Conservation (phyloP, 1,140 invertebrate genomes). For the Latrodectus geometricus region DNA sequence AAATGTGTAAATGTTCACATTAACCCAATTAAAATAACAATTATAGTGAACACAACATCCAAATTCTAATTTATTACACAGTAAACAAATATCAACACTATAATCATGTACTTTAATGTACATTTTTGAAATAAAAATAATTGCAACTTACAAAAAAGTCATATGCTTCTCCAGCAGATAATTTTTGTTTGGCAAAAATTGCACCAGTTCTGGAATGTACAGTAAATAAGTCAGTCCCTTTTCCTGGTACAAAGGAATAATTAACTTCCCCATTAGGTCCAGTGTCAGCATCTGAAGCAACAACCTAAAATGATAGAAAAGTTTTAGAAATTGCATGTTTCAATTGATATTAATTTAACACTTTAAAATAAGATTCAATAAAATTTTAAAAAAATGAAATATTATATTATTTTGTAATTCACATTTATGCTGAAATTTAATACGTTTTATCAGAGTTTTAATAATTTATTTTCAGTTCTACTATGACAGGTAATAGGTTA, state of each 20-base stretch:
- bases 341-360: background rate
- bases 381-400: no score
- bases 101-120: background rate
- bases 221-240: conserved; percentile 53
- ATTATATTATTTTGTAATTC: no score
- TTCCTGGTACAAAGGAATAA: conserved; percentile 63
- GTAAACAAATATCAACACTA: background rate
- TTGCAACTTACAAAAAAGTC: conserved; percentile 64
- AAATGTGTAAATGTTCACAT: no score
- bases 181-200: conserved; percentile 48
- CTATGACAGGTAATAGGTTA: no score
- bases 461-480: no score
- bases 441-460: no score
- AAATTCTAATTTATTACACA: background rate
- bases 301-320: conserved; percentile 76
- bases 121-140: no score
- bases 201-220: conserved; percentile 62
- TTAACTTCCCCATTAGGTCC: conserved; percentile 75
- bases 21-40: no score
- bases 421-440: no score
- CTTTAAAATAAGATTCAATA: background rate
- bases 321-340: background rate
- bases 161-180: conserved; percentile 57
- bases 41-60: no score
- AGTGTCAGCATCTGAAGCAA: conserved; percentile 85